Evolutionary conservation across 2,797 vertebrate species (phyloP).

Genomic region (Botia kubotai): DNA sequence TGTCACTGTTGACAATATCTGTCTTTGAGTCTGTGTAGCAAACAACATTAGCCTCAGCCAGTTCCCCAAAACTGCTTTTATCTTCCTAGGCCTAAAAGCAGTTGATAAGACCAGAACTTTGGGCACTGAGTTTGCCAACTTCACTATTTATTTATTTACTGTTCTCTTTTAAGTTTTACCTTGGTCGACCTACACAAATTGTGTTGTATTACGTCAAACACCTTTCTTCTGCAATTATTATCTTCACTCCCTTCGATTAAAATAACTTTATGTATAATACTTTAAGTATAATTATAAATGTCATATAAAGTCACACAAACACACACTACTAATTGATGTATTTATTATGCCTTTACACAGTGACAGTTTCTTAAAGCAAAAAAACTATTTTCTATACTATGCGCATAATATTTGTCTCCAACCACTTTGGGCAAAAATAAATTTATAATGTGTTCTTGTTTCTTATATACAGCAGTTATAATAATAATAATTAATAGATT

Average conservation of each 20-base stretch:
- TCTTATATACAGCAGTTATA: neutral
- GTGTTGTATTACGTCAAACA: neutral
- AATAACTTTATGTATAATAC: neutral
- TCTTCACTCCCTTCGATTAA: neutral
- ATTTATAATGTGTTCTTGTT: neutral
- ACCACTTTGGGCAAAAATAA: neutral
- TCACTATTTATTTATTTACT: neutral
- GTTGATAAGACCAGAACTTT: neutral
- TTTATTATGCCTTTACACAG: too few species aligned
- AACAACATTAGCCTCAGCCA: neutral
- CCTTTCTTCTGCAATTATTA: neutral
- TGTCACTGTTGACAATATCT: neutral
- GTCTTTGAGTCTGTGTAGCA: neutral
- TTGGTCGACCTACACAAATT: neutral
- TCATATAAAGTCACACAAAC: too few species aligned
- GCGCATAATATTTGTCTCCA: too few species aligned
- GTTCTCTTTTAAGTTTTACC: too few species aligned
- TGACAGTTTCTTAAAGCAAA: too few species aligned
- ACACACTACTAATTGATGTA: too few species aligned
- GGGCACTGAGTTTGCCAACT: neutral
- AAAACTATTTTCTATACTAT: too few species aligned
- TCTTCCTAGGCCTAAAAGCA: neutral
- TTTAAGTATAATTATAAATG: too few species aligned
- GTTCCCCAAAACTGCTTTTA: neutral
- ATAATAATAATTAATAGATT: neutral